Evolutionary conservation across 2,113 vertebrate genomes (phyloP).

Genomic region (Mastomys natalensis): DNA sequence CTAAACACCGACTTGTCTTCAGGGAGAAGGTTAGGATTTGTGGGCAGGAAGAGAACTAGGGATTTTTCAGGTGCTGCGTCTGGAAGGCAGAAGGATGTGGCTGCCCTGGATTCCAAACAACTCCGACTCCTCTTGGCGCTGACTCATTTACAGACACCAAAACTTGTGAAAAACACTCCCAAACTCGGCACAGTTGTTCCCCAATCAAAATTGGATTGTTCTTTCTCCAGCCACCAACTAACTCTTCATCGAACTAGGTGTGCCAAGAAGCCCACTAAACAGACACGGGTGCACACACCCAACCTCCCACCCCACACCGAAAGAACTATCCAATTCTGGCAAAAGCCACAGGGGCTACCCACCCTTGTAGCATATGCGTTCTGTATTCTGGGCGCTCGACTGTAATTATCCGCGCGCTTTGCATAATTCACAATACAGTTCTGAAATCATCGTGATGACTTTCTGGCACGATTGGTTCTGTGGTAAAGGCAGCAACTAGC

Average conservation of each 20-base stretch:
- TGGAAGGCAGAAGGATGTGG: not conserved
- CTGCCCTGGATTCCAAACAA: not conserved
- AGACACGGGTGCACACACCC: not conserved
- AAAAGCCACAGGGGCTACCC: slow-evolving; percentile 18
- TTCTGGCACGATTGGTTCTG: slow-evolving; percentile 74
- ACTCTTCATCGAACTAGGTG: slow-evolving; percentile 4
- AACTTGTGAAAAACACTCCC: slow-evolving; percentile 32
- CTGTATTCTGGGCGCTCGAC: slow-evolving; percentile 62
- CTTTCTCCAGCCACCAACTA: not conserved
- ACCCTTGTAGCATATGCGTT: slow-evolving; percentile 5
- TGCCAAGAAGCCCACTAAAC: not conserved
- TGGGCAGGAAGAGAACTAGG: not conserved
- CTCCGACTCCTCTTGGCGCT: not conserved
- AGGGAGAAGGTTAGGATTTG: not conserved
- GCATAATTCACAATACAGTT: slow-evolving; percentile 80
- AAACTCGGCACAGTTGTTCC: not conserved
- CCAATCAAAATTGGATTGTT: slow-evolving; percentile 26
- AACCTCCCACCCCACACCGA: not conserved
- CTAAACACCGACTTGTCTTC: not conserved
- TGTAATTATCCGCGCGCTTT: slow-evolving; percentile 76
- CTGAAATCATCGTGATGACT: slow-evolving; percentile 80
- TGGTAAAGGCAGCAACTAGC: slow-evolving; percentile 46
- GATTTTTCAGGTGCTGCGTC: fast-evolving
- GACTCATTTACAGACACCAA: slow-evolving; percentile 7
- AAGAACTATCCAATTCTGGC: slow-evolving; percentile 25